These are phyloP conservation scores for Labroides dimidiatus DNA, from an alignment of 2,797 vertebrate species.

Conservation along the genomic window DNA sequence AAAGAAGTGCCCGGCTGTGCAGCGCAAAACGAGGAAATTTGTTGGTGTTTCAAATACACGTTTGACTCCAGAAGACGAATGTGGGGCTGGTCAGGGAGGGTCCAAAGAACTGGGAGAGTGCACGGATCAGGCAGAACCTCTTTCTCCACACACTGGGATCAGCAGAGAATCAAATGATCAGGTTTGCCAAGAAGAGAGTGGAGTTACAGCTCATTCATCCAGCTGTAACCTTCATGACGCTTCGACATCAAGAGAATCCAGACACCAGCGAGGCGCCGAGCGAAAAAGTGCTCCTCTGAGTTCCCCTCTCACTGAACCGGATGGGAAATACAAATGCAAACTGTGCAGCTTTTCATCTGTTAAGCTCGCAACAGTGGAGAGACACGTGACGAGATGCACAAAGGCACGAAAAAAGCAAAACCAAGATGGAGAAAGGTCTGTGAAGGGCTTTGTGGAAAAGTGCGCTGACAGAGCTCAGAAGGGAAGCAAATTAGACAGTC, in stretches of 20 bases:
- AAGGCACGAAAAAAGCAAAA: conserved; percentile 32
- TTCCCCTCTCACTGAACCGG: conserved; percentile 43
- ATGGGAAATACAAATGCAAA: conserved; percentile 87
- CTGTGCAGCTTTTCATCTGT: conserved; percentile 88
- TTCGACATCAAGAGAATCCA: background rate
- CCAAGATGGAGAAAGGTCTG: conserved; percentile 10
- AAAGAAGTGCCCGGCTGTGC: conserved; percentile 86
- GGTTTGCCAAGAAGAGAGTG: conserved; percentile 1
- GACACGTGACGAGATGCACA: conserved; percentile 80
- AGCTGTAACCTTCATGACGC: background rate
- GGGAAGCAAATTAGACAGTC: conserved; percentile 84
- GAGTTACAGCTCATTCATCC: conserved; percentile 15
- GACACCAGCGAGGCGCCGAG: conserved; percentile 10
- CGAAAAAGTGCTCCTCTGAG: conserved; percentile 2
- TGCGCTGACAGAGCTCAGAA: background rate
- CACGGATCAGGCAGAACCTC: conserved; percentile 3
- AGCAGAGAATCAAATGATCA: conserved; percentile 26
- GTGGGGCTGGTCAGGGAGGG: background rate
- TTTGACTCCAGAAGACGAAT: background rate
- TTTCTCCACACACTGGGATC: background rate
- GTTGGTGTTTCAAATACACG: conserved; percentile 27
- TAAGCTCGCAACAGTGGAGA: conserved; percentile 84
- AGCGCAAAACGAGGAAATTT: conserved; percentile 74
- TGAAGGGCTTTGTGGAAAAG: background rate
- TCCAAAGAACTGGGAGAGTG: conserved; percentile 6